Percentiles rank a stretch among this genome's conserved stretches.
Conservation (phyloP, 2,113 vertebrate species). For the Ctenomys sociabilis region DNA sequence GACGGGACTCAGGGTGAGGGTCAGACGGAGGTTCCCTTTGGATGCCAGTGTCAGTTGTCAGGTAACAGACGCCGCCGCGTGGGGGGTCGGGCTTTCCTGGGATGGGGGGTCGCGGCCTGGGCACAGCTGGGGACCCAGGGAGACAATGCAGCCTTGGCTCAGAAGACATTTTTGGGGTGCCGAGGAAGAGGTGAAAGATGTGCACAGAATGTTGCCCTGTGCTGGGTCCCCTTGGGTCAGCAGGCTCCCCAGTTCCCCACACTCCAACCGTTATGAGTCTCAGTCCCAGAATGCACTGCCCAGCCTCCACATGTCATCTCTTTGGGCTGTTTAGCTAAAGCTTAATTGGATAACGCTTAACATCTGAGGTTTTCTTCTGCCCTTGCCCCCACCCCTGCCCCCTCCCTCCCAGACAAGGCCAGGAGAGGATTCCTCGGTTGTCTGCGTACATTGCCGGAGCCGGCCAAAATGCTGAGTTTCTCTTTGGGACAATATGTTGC, state of each 20-base stretch:
- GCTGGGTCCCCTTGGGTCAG: background rate
- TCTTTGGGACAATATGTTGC: slow-evolving; percentile 72
- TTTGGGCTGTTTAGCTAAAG: slow-evolving; percentile 83
- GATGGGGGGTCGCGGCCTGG: slow-evolving; percentile 66
- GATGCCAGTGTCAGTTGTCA: slow-evolving; percentile 92
- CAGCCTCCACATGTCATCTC: slow-evolving; percentile 78
- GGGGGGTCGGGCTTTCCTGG: slow-evolving; percentile 65
- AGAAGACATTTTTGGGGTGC: background rate
- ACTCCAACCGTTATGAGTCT: slow-evolving; percentile 57
- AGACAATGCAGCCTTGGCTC: background rate
- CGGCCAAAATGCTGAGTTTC: slow-evolving; percentile 50
- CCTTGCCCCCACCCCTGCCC: background rate
- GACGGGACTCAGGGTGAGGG: slow-evolving; percentile 90
- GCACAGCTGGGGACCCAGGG: slow-evolving; percentile 75
- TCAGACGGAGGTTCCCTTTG: slow-evolving; percentile 90
- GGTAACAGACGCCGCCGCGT: slow-evolving; percentile 86
- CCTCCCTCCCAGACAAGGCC: background rate
- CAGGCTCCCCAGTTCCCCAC: background rate
- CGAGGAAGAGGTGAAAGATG: slow-evolving; percentile 9
- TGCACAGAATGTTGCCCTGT: fast-evolving
- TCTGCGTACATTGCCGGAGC: slow-evolving; percentile 31
- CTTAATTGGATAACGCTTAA: slow-evolving; percentile 86
- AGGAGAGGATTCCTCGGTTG: slow-evolving; percentile 47
- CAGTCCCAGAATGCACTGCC: slow-evolving; percentile 77
- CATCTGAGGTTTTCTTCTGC: slow-evolving; percentile 80